These are phyloP conservation scores for Macrobrachium rosenbergii DNA, from an alignment of 1,140 invertebrate species.

Conservation along the genomic window DNA sequence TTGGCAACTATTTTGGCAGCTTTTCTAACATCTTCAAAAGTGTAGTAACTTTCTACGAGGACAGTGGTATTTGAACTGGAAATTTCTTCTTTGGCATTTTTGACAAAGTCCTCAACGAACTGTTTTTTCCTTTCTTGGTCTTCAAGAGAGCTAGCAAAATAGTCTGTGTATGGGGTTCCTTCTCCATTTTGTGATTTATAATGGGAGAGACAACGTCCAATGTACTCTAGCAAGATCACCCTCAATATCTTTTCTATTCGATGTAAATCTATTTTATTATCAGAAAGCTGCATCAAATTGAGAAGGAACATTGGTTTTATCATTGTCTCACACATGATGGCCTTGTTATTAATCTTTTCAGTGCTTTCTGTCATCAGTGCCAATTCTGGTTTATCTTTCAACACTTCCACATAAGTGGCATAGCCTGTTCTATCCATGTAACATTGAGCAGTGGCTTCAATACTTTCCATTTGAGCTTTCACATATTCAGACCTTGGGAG, in stretches of 20 bases:
- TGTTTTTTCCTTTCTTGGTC: background rate
- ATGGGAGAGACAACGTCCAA: conserved; percentile 35
- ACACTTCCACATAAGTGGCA: conserved; percentile 23
- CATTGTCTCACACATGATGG: conserved; percentile 56
- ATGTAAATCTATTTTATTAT: background rate
- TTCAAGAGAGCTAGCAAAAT: background rate
- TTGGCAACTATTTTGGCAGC: background rate
- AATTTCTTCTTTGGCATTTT: background rate
- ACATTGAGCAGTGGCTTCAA: conserved; percentile 36
- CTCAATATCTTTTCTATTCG: background rate
- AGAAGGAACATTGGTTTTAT: conserved; percentile 55
- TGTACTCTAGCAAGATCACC: conserved; percentile 47
- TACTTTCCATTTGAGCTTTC: background rate
- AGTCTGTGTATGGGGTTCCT: conserved; percentile 15
- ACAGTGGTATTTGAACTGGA: background rate
- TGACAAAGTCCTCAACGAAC: background rate
- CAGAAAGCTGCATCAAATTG: background rate
- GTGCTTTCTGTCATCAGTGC: conserved; percentile 61
- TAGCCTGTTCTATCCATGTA: conserved; percentile 36
- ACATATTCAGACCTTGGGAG: conserved; percentile 43
- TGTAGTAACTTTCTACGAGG: conserved; percentile 4
- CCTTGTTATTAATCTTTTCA: background rate
- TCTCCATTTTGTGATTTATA: background rate
- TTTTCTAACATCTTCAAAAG: conserved; percentile 7
- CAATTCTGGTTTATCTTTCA: conserved; percentile 20